These are phyloP conservation scores for Dasypus novemcinctus DNA, from an alignment of 2,113 vertebrate genomes.

Conservation along the genomic window DNA sequence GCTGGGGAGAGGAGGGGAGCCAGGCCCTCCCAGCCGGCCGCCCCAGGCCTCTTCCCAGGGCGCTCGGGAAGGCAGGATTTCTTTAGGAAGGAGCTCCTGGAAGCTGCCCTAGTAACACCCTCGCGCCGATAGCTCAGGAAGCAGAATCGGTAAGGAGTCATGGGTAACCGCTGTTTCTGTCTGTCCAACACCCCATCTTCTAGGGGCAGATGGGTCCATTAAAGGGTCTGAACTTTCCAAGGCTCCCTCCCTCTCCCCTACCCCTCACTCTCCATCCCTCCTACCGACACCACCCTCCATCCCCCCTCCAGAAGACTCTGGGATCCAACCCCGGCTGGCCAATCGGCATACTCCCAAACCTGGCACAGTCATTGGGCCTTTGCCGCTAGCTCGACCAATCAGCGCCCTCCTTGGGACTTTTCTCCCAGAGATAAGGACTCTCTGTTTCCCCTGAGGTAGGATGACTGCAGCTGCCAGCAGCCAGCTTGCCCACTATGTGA, in stretches of 20 bases:
- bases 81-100: conserved; percentile 13
- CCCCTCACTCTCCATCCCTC: not conserved
- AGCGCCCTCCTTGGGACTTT: not conserved
- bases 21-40: not conserved
- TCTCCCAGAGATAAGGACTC: conserved; percentile 19
- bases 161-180: not conserved
- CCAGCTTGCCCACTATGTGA: not conserved
- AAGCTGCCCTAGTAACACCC: not conserved
- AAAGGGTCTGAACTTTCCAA: not conserved
- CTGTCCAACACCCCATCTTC: not conserved
- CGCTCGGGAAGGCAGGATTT: conserved; percentile 39
- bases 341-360: not conserved
- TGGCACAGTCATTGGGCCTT: not conserved
- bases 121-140: not conserved
- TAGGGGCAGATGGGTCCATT: not conserved
- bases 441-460: not conserved
- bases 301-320: not conserved
- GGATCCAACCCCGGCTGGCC: not conserved
- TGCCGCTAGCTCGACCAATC: not conserved
- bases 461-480: not conserved
- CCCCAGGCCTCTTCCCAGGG: conserved; percentile 24
- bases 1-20: not conserved
- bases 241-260: not conserved
- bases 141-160: not conserved
- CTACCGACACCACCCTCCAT: no score